A percentile compares a stretch with the other conserved stretches of the same genome.
Evolutionary conservation across 2,113 vertebrate genomes (phyloP).

Genomic region (Mormyrus lacerda): DNA sequence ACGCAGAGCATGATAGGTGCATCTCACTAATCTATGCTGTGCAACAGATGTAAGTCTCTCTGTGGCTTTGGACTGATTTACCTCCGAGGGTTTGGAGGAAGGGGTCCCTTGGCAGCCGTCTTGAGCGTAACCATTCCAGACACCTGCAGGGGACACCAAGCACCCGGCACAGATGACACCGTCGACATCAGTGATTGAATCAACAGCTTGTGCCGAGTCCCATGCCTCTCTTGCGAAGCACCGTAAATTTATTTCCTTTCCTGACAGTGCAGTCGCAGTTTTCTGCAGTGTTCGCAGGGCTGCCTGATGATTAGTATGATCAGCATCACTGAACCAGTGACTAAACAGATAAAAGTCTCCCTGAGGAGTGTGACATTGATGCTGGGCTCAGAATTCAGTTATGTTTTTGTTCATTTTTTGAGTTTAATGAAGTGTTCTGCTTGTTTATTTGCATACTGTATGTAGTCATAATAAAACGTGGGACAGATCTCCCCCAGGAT

Average conservation of each 20-base stretch:
- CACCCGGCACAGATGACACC: neutral
- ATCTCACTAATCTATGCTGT: neutral
- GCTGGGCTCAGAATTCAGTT: neutral
- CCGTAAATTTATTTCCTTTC: neutral
- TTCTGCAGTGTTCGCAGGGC: neutral
- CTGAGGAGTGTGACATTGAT: neutral
- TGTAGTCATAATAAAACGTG: neutral
- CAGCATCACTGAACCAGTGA: neutral
- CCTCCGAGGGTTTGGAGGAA: neutral
- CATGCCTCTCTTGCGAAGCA: neutral
- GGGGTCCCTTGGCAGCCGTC: neutral
- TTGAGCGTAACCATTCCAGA: too few relatives aligned
- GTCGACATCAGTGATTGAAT: neutral
- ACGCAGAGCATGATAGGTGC: neutral
- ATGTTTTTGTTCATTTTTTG: neutral
- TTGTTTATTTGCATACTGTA: neutral
- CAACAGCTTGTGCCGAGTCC: neutral
- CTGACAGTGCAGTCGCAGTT: too few relatives aligned
- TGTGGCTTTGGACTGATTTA: neutral
- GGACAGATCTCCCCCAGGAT: neutral
- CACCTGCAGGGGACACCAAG: too few relatives aligned
- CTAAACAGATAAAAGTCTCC: neutral
- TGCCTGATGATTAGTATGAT: neutral
- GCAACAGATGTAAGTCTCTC: neutral
- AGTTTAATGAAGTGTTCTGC: neutral